Base-by-base conservation (phyloP, 2,888 invertebrate species). In the Calameuta pallipes region DNA sequence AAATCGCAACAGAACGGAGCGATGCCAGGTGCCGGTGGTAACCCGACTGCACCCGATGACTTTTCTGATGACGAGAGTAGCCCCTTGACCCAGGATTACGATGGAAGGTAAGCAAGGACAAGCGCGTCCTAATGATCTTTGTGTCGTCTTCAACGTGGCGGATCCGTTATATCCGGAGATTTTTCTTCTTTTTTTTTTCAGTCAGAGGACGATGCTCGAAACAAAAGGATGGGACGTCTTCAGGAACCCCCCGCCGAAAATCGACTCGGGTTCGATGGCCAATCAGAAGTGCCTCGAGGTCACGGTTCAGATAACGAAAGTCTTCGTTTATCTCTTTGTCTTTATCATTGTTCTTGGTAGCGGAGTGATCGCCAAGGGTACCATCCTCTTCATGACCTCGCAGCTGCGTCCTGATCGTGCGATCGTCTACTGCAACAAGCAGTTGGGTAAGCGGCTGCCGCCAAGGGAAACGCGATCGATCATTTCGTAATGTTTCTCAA, bases 191-290 rank as follows among this genome's bases (percentile, higher is more conserved):
- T 11, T 76, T 69, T 2, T 11, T 70, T 73, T 12, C 93, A 97
- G 97, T 90, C 96, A 96, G 92, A 94, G 97, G 89, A 96, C 96
- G 81, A 95, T 96, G 86, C 95, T 95, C 89, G 97, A 97, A 92
- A 96, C 96, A 86, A 97, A 97, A 95, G 96, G 96, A 95, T 98
- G 98, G 98, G 98, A 98, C 94, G 98, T 98, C 80, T 98, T 98
- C 93, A 94, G 98, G 89, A 96, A 97, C 92, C 96, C 98, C 85
- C 98, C 98, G 13, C 95, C 95, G 86, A 97, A 97, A 92, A 95
- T 95, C 92, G 97, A 97, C 92, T 96, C 96, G 85, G 97, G 97
- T 83, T 97, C 97, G 76, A 96, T 96, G 94, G 97, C 96, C 86
- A 96, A 95, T 90, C 97, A 97, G 92, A 95, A 95, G 91, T 97